Base-by-base conservation (phyloP, 2,888 invertebrate species). In the Drosophila eohydei region DNA sequence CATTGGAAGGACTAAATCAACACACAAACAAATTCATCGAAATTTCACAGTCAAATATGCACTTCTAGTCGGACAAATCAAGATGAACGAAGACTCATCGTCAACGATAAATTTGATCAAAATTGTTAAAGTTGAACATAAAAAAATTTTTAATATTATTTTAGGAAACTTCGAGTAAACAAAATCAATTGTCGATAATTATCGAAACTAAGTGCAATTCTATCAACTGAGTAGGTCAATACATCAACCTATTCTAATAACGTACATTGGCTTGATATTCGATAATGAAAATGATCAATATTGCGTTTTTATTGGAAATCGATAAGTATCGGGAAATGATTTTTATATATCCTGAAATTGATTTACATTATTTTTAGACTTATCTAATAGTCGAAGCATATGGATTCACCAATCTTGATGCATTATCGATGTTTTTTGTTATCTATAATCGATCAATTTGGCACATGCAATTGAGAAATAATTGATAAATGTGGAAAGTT, bases 11-110 rank as follows among this genome's bases (percentile, higher is more conserved):
- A 63, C 8, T 55, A 14, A 46, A 30, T 28, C n/a, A 3, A 28
- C 54, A 16, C 12, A 12, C 30, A 16, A 7, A 6, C 26, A 26
- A 26, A 11, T 11, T 4, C 55, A 4, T 16, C 60, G 7, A 36
- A 32, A 34, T 41, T 36, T 16, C 12, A 34, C 43, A 32, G 40
- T 43, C 9, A 71, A 71, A 63, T 63, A 44, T 44, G 54, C 71
- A 63, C 63, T 71, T 55, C 59, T 30, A 40, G 41, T 54, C 34
- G 48, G 41, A 16, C 54, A 43, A 48, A 43, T 9, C 4, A 52
- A 38, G 38, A 38, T 16, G 11, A 56, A 11, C 43, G 28, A 44
- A 26, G 12, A 28, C 14, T 44, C 36, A 21, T 26, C 12, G 12
- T 26, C 28, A 26, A 28, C 3, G 26, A 30, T 28, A 12, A 14